phyloP scores from a whole-genome alignment of 2,797 vertebrate genomes.

The Furcifer pardalis region DNA sequence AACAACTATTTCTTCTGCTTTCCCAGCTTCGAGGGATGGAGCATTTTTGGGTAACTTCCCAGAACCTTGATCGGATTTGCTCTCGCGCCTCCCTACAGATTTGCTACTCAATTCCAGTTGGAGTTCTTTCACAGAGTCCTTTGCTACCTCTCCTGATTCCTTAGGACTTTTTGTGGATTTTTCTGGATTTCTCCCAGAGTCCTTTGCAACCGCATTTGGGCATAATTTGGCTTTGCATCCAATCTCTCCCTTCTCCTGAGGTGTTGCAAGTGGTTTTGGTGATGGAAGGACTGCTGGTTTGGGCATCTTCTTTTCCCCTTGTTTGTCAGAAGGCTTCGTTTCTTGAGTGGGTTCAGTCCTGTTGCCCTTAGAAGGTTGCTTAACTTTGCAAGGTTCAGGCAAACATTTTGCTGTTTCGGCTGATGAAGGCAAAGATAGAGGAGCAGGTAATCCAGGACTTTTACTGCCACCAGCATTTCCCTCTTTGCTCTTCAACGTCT shows the following conservation, averaged over 20 bases:
- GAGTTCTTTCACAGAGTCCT: neutral
- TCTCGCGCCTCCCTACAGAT: slow-evolving; percentile 2
- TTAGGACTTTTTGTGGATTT: slow-evolving; percentile 37
- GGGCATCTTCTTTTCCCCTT: slow-evolving; percentile 24
- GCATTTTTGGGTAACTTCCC: neutral
- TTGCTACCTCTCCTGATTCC: slow-evolving; percentile 35
- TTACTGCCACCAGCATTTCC: neutral
- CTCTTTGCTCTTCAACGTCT: slow-evolving; percentile 39
- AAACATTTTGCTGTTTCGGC: slow-evolving; percentile 35
- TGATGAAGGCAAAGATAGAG: neutral
- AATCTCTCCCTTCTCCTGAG: slow-evolving; percentile 48
- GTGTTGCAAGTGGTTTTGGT: neutral
- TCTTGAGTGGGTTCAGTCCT: slow-evolving; percentile 44
- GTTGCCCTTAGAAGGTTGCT: slow-evolving; percentile 33
- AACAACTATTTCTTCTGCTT: slow-evolving; percentile 42
- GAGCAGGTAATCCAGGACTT: slow-evolving; percentile 4
- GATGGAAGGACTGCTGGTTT: slow-evolving; percentile 19
- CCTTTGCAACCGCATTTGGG: slow-evolving; percentile 16
- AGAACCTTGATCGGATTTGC: rapidly evolving
- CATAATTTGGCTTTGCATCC: neutral
- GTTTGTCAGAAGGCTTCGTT: slow-evolving; percentile 14
- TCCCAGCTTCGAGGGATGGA: neutral
- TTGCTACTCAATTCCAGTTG: neutral
- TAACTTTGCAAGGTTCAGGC: slow-evolving; percentile 39
- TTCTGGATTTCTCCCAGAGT: neutral